Evolutionary conservation across 2,113 vertebrate genomes (phyloP), one percentile per base, ranked within the genome.

Genomic region (Clarias magur): DNA sequence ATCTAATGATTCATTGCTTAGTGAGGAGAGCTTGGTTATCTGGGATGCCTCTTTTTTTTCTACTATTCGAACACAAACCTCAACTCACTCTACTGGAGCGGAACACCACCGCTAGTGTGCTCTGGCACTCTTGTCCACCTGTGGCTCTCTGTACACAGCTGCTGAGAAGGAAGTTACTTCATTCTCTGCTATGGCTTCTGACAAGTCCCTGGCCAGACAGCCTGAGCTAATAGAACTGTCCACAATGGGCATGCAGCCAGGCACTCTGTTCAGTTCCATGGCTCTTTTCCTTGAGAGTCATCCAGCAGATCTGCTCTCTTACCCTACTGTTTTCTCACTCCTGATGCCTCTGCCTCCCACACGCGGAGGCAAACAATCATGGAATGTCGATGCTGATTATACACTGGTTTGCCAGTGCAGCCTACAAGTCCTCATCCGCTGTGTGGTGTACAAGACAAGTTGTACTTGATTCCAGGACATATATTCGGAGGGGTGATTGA

Each of bases 381-480:
- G 68, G 83, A 89, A 62, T 87, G 87, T 90, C 82, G 15, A 19
- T 13, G 89, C 88, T 54, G 84, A 89, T 92, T 86, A 76, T 68
- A 80, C 16, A 6, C 54, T 3, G 3, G 11, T 19, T 83, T 78
- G 3, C 65, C 82, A 15, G 59, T 90, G 80, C 86, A 90, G 79
- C 79, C 67, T 67, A 78, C 88, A 89, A 87, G 48, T 15, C 12
- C 84, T 84, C 68, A 30, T 48, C 56, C 65, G 75, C 72, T 13
- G 59, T 75, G 60, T 87, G 90, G 72, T 72, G 80, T 91, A 83
- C 89, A 82, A 87, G 3, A 87, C 87, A 81, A 89, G 91, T 90
- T 89, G 93, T 91, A 93, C 90, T 92, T 92, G 91, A 89, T 23
- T 89, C 25, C 42, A 34, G 91, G 59, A 88, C 87, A 90, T 92